Conservation (phyloP, 2,888 invertebrate species). For the Euplexia lucipara region DNA sequence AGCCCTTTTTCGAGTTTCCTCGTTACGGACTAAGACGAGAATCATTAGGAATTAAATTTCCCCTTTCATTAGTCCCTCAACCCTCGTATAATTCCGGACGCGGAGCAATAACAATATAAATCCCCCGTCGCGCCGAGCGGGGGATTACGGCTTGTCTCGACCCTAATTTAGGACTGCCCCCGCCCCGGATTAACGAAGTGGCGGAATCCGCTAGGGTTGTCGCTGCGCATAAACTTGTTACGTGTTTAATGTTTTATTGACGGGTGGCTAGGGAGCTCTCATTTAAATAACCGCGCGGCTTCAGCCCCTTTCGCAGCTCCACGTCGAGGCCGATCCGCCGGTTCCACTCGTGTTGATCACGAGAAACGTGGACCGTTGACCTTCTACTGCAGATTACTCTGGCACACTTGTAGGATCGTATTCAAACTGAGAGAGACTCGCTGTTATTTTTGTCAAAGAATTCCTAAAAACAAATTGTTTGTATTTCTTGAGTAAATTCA, state of each 20-base stretch:
- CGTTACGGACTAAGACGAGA: conserved; percentile 91
- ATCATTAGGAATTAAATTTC: conserved; percentile 91
- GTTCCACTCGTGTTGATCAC: conserved; percentile 55
- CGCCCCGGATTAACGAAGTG: conserved; percentile 91
- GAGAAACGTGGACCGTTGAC: conserved; percentile 38
- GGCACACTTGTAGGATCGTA: conserved; percentile 25
- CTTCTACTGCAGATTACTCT: conserved; percentile 42
- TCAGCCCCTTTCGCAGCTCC: conserved; percentile 63
- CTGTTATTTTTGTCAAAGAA: conserved; percentile 2
- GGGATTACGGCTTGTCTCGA: conserved; percentile 91
- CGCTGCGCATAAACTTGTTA: conserved; percentile 90
- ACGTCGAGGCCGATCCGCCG: conserved; percentile 7
- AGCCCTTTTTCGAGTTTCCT: conserved; percentile 90
- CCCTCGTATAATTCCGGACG: conserved; percentile 91
- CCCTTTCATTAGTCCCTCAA: conserved; percentile 91
- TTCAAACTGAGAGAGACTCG: not conserved
- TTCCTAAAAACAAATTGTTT: not conserved
- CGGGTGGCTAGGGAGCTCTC: conserved; percentile 89
- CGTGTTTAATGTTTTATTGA: conserved; percentile 91
- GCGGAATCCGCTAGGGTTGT: conserved; percentile 91
- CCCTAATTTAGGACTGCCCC: conserved; percentile 91
- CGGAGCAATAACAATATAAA: conserved; percentile 91
- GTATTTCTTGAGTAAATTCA: conserved; percentile 13
- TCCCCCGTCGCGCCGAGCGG: conserved; percentile 91
- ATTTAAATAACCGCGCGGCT: conserved; percentile 86